Evolutionary conservation across 2,888 invertebrate species (phyloP).

Genomic region (Cheilosia impressa): DNA sequence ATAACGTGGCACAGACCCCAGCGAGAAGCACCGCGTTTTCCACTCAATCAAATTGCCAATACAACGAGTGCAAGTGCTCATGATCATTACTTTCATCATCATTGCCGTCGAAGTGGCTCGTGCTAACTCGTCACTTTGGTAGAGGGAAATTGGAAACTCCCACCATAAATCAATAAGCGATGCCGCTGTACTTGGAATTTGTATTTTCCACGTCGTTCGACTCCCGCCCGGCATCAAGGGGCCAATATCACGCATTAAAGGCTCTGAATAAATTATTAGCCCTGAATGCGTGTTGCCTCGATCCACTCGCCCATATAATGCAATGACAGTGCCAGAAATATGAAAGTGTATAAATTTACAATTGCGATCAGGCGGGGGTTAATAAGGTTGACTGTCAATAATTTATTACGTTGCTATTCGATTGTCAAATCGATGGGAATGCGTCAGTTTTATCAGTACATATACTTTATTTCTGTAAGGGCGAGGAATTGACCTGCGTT

Average conservation of each 20-base stretch:
- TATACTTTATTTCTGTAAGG: background rate
- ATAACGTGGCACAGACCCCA: constrained; percentile 8
- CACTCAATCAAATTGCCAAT: constrained; percentile 30
- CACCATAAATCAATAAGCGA: constrained; percentile 1
- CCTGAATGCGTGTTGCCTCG: background rate
- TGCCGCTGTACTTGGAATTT: background rate
- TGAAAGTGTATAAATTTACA: too few relatives aligned
- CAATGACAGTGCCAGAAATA: constrained; percentile 3
- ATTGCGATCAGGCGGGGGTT: background rate
- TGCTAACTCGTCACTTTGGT: constrained; percentile 21
- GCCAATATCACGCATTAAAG: constrained; percentile 21
- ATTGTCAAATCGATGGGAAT: constrained; percentile 42
- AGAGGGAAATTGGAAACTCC: constrained; percentile 20
- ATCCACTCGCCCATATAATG: background rate
- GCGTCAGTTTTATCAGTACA: constrained; percentile 1
- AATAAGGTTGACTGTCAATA: constrained; percentile 18
- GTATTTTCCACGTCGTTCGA: constrained; percentile 1
- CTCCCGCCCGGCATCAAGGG: background rate
- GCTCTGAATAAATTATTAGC: constrained; percentile 31
- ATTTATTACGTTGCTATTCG: constrained; percentile 21
- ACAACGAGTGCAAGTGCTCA: background rate
- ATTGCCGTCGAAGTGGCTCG: background rate
- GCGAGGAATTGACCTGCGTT: background rate
- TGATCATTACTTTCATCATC: constrained; percentile 3
- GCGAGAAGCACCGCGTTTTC: background rate